Base-by-base conservation (phyloP, 2,113 vertebrate species). In the Phaethon lepturus region DNA sequence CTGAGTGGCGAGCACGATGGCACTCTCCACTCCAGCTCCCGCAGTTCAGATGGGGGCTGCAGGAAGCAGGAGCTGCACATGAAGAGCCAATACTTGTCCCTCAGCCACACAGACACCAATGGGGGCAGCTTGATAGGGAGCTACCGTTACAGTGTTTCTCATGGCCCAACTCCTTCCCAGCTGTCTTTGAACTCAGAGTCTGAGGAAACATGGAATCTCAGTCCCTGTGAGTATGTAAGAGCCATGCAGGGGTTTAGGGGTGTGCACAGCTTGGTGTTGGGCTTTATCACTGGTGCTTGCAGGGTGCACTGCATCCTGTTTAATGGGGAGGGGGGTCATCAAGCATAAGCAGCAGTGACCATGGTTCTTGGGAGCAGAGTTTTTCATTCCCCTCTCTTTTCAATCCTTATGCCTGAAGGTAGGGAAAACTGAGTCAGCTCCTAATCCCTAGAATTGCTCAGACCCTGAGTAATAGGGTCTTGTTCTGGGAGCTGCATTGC, bases 221-320 rank as follows among this genome's bases (percentile, higher is more conserved):
- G 94, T 80, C 97, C 97, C 31, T n/a, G 98, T 98, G 88, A 97
- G 98, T 98, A 85, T 31, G 13, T 33, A 56, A 67, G 76, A 79
- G 45, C 29, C 71, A 17, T 52, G 44, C 29, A 6, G 47, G 17
- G 17, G 23, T 59, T 83, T 88, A 55, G 52, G 13, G 60, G 7
- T 66, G 33, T 45, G 78, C 29, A 22, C 29, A 66, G 40, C 50
- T 69, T 80, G 33, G 44, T 49, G 73, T 20, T 92, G 55, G 40
- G n/a, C 9, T 62, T 79, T 55, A 8, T 44, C 33, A 4, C 13
- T 69, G 53, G 14, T 63, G 58, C 33, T 88, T 67, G 26, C 53
- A 62, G 26, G 17, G 12, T 73, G 18, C 18, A 0, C 40, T 66
- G 29, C 38, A 9, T 73, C 16, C n/a, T 55, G 38, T 52, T 63